Conservation (phyloP, 2,888 invertebrate species). For the Sicus ferrugineus region DNA sequence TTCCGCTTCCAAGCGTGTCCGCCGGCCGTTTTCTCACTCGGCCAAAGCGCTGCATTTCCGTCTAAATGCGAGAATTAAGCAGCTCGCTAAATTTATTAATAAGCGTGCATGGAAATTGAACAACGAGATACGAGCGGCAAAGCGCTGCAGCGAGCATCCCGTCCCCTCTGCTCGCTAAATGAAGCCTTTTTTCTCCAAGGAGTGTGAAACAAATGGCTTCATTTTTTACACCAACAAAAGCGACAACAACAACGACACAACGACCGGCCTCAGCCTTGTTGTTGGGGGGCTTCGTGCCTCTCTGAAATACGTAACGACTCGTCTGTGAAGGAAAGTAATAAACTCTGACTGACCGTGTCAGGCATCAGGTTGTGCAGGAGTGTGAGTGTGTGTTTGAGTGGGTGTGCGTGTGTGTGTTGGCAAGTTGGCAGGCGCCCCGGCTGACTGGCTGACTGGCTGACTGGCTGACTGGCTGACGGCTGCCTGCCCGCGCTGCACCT, state of each 20-base stretch:
- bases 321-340: conserved; percentile 49
- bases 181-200: conserved; percentile 13
- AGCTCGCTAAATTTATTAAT: conserved; percentile 31
- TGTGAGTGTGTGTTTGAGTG: too few species aligned
- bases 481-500: conserved; percentile 27
- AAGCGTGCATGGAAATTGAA: conserved; percentile 30
- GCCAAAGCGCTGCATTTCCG: conserved; percentile 31
- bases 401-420: too few species aligned
- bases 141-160: conserved; percentile 16
- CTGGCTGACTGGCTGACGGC: too few species aligned
- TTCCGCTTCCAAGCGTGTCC: conserved; percentile 16
- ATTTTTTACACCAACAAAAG: background rate
- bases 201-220: background rate
- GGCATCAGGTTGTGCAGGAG: conserved; percentile 13
- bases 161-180: conserved; percentile 18
- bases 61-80: conserved; percentile 13
- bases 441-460: too few species aligned
- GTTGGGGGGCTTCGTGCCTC: conserved; percentile 21
- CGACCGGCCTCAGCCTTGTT: background rate
- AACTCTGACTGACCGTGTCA: conserved; percentile 39
- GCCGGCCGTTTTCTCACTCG: conserved; percentile 1
- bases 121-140: conserved; percentile 1
- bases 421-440: conserved; percentile 20
- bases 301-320: conserved; percentile 39
- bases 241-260: background rate